Base-by-base conservation (phyloP, 2,888 invertebrate species). In the Noctua janthina region DNA sequence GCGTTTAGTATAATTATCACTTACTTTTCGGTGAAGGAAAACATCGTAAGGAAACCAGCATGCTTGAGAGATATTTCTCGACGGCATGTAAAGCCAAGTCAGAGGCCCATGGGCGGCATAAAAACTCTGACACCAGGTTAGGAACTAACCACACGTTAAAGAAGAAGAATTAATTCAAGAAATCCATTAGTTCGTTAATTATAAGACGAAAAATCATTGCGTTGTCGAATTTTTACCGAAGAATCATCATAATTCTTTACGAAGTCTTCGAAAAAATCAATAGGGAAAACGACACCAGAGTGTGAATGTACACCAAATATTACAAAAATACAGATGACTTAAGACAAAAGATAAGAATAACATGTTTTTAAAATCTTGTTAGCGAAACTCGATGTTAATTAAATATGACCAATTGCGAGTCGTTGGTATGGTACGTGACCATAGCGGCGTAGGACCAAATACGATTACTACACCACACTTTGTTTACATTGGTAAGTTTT, bases 401-500 rank as follows among this genome's bases (percentile, higher is more conserved):
- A 76, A 78, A 77, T 72, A 69, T 70, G 17, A 13, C 74, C 59
- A 76, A 72, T 56, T 69, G 20, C 2, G 71, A 76, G 43, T 51
- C 2, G 13, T 64, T 54, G 8, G 56, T 56, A 62, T 59, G 51
- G 43, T 88, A 87, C 86, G 87, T 88, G 88, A 86, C 88, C 74
- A 74, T 73, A 78, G 46, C 23, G 43, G 76, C 76, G 88, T 83
- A 78, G 23, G 74, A 77, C 20, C 20, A 6, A 56, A 62, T 10
- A 78, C 54, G 59, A 46, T 17, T 49, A 49, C 13, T n/a, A 23
- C 35, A 43, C 7, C n/a, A 78, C 54, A 51, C 5, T 76, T 67
- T 39, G 39, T 56, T 54, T 67, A 43, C 29, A 35, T 51, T 17
- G 10, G 3, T 7, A 20, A 51, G 6, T 71, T 20, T 23, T 59